Percentiles rank a stretch among this genome's conserved stretches.
phyloP scores from a whole-genome alignment of 2,797 vertebrate species.

The Megaceryle alcyon region DNA sequence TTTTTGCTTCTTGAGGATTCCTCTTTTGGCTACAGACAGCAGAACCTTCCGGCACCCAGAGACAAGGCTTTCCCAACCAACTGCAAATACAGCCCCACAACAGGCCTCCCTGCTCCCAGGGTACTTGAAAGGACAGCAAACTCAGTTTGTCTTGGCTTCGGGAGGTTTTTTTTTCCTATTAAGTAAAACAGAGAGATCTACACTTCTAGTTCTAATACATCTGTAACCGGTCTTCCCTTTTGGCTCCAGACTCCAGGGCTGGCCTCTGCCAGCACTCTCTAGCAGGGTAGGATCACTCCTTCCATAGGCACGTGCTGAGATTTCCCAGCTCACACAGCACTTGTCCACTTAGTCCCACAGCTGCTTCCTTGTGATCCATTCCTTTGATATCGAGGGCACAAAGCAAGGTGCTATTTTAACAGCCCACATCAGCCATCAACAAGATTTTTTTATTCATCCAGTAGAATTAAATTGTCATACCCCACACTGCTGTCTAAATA shows the following conservation, averaged over 20 bases:
- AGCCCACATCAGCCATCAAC: background rate
- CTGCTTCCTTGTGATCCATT: background rate
- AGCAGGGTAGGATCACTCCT: background rate
- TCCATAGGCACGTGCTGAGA: background rate
- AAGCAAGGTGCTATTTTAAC: background rate
- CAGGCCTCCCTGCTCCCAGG: background rate
- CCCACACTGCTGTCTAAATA: background rate
- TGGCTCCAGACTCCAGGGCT: background rate
- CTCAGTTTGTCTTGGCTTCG: background rate
- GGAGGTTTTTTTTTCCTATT: background rate
- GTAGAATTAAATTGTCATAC: background rate
- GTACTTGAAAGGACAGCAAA: background rate
- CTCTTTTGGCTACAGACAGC: background rate
- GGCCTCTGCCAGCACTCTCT: background rate
- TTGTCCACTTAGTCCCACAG: background rate
- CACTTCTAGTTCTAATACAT: background rate
- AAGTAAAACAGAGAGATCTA: background rate
- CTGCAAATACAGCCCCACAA: background rate
- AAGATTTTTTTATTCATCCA: background rate
- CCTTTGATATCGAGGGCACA: background rate
- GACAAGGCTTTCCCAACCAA: fast-evolving
- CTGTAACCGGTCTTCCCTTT: background rate
- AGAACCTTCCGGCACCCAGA: background rate
- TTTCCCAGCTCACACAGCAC: background rate
- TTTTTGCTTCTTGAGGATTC: background rate